Evolutionary conservation across 35 echinoderm and acorn worm genomes (phyloP), one percentile per base, ranked within the genome.

Genomic region (Chiridota heheva): DNA sequence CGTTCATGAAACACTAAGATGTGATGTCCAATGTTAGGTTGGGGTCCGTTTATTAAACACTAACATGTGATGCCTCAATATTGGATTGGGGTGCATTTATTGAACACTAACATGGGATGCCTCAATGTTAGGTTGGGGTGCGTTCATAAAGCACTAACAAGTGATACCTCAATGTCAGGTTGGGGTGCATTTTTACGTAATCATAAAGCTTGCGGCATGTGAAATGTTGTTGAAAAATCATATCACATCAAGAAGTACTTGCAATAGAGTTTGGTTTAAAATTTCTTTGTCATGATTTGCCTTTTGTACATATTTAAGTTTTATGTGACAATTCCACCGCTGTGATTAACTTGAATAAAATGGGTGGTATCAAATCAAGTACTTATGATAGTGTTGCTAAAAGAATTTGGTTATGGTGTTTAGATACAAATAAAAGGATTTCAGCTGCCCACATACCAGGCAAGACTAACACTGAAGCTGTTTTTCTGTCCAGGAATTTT

Each of bases 271-370:
- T 82, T 82, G 42, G 39, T 49, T 67, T 82, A 25, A 44, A 82
- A 53, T 66, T 44, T 41, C 57, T 68, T 25, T 82, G 80, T 32
- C 1, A 27, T 1, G 42, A 8, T 82, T 40, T 47, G 7, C 33
- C 26, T 3, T 16, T 55, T 69, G 28, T 37, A 30, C 80, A 82
- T 55, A 62, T 82, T 38, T 39, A 68, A 46, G 25, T 82, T 48
- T 67, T 49, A 22, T 82, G 2, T 73, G 80, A 82, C 44, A 82
- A 69, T 69, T 43, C 80, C 5, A 82, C 80, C 44, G 61, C 80
- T 63, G 77, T 81, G 28, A 13, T 40, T 1, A 63, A 81, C 65
- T 42, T 81, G 22, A 81, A 81, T 33, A 81, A 81, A 28, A 81
- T 81, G 42, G 60, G 59, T 22, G 60, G 78, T 6, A 59, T 81